These are phyloP conservation scores for Calephelis nemesis DNA, from an alignment of 1,140 invertebrate species.

Conservation along the genomic window DNA sequence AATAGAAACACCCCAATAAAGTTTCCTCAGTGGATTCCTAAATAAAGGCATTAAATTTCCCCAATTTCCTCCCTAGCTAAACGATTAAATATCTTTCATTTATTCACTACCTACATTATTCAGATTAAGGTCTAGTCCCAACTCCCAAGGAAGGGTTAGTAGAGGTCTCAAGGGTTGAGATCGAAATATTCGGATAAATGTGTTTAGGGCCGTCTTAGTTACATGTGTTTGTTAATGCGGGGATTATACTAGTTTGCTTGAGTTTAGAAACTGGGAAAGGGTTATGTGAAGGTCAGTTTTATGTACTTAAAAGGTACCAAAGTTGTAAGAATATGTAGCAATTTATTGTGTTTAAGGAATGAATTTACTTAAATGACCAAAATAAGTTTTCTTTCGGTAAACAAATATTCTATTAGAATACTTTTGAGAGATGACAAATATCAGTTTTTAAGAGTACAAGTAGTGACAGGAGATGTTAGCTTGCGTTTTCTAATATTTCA, in stretches of 20 bases:
- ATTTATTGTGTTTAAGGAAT: too few relatives aligned
- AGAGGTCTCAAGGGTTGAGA: conserved; percentile 5
- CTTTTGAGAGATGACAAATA: too few relatives aligned
- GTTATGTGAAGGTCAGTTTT: neutral
- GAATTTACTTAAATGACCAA: too few relatives aligned
- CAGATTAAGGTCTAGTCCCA: conserved; percentile 3
- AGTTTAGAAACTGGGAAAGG: neutral
- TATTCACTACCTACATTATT: conserved; percentile 12
- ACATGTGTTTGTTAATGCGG: conserved; percentile 8
- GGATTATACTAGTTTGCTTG: conserved; percentile 6
- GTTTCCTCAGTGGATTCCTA: neutral
- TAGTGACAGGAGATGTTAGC: too few relatives aligned
- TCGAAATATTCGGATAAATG: conserved; percentile 10
- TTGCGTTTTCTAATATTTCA: too few relatives aligned
- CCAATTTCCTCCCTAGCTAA: neutral
- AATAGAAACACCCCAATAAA: conserved; percentile 9
- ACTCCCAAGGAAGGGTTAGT: neutral
- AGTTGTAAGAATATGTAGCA: too few relatives aligned
- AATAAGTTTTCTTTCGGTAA: too few relatives aligned
- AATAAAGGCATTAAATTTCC: conserved; percentile 9
- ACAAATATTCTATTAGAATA: too few relatives aligned
- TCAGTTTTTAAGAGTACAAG: too few relatives aligned
- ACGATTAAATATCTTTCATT: conserved; percentile 17
- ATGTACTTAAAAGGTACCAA: too few relatives aligned
- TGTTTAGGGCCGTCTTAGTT: conserved; percentile 11